A percentile compares a stretch with the other conserved stretches of the same genome.
These are phyloP conservation scores for Entomobrya multifasciata DNA, from an alignment of 2,888 invertebrate species.

Conservation along the genomic window DNA sequence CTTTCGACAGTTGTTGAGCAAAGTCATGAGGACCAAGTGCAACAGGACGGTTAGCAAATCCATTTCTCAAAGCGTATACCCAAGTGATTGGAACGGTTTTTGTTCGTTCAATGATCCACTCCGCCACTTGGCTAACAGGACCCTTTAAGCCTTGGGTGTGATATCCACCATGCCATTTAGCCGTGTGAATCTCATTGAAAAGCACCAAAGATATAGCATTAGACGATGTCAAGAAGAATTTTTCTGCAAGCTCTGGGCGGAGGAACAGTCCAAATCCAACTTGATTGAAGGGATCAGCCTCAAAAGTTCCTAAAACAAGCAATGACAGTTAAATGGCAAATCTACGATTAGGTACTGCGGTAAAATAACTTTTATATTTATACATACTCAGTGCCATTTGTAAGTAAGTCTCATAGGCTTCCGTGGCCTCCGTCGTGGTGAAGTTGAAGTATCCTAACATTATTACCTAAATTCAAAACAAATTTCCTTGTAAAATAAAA, in stretches of 20 bases:
- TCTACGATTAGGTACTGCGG: too few relatives aligned
- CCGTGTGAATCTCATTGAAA: slow-evolving; percentile 79
- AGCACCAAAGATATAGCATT: slow-evolving; percentile 79
- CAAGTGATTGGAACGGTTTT: slow-evolving; percentile 77
- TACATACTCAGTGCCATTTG: slow-evolving; percentile 78
- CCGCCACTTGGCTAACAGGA: slow-evolving; percentile 78
- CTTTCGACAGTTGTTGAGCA: slow-evolving; percentile 73
- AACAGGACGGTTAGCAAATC: slow-evolving; percentile 79
- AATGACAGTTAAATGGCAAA: too few relatives aligned
- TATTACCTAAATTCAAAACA: slow-evolving; percentile 73
- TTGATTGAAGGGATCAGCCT: slow-evolving; percentile 79
- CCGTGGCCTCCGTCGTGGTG: slow-evolving; percentile 67
- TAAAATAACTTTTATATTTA: too few relatives aligned
- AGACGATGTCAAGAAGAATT: slow-evolving; percentile 77
- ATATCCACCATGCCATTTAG: slow-evolving; percentile 78
- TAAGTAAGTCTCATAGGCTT: slow-evolving; percentile 78
- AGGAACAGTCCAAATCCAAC: slow-evolving; percentile 78
- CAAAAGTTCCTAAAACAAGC: slow-evolving; percentile 70
- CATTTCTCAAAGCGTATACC: slow-evolving; percentile 78
- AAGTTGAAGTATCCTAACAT: slow-evolving; percentile 78
- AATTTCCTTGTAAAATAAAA: neutral
- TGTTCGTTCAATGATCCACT: slow-evolving; percentile 79
- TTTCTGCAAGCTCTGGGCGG: slow-evolving; percentile 74
- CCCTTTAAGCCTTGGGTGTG: slow-evolving; percentile 73
- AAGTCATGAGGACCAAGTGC: slow-evolving; percentile 76